Evolutionary conservation across 2,888 invertebrate species (phyloP), one percentile per base, ranked within the genome.

Genomic region (Oscheius sp.): DNA sequence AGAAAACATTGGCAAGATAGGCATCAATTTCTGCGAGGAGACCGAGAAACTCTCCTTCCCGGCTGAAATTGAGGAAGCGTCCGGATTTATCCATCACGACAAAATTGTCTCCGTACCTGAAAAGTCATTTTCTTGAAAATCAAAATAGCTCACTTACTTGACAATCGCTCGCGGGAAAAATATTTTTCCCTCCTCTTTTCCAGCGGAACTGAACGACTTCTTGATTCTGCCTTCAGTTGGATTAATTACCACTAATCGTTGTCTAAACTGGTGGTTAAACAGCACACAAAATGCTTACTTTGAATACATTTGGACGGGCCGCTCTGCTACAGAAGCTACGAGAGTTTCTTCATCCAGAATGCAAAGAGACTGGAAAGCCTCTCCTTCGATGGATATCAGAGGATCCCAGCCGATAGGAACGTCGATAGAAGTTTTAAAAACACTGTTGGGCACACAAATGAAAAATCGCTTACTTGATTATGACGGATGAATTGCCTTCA

Each of bases 381-480:
- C 78, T 21, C 76, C 75, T 2, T 82, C 75, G n/a, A 79, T 66
- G 13, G 77, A 75, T n/a, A 79, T 71, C 29, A 87, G 71, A 58
- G 78, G 78, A 11, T 87, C 86, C 87, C 88, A 88, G 1, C 84
- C 88, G 37, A 86, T 72, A 1, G 87, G 87, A n/a, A 80, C 73
- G 35, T 88, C 88, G 29, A 87, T 70, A 3, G 82, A 74, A 0
- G 85, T 79, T 59, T 85, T 87, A 80, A 32, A 21, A 42, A 13
- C 29, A 13, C 10, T 21, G 3, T 57, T 11, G 10, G 21, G 21
- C 21, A 21, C 21, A 21, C 21, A 5, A 13, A 51, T 50, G 58
- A 32, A 47, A 42, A 35, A 48, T 48, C 51, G 68, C 42, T 70
- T 50, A 86, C 86, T 77, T 84, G 70, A 74, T 81, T 50, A 87